These are phyloP conservation scores for Plutomurus gul DNA, from an alignment of 1,140 invertebrate species.

Conservation along the genomic window DNA sequence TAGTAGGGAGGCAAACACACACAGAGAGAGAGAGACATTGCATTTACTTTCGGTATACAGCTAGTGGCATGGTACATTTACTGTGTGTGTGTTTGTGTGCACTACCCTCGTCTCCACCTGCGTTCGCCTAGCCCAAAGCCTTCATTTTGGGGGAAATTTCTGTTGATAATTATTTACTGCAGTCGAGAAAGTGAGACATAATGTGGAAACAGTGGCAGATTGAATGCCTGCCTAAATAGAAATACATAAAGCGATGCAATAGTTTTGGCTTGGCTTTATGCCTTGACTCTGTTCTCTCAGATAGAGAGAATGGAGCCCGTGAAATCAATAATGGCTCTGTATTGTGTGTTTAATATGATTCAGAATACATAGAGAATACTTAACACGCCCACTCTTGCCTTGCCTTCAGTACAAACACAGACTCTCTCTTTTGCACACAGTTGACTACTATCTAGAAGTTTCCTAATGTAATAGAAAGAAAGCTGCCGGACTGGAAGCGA, in stretches of 20 bases:
- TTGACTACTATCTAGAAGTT: no score
- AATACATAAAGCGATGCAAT: no score
- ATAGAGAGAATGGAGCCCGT: neutral
- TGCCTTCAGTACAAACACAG: conserved; percentile 6
- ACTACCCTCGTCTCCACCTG: conserved; percentile 11
- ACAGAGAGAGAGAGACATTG: no score
- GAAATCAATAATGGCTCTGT: conserved; percentile 35
- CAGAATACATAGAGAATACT: conserved; percentile 18
- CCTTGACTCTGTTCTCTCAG: no score
- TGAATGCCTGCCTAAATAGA: neutral
- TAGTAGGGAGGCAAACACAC: no score
- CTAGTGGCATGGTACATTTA: no score
- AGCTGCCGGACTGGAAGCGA: neutral
- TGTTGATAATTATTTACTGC: neutral
- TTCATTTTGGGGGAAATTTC: neutral
- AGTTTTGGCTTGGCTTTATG: no score
- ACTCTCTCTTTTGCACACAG: no score
- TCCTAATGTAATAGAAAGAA: conserved; percentile 8
- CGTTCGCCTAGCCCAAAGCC: neutral
- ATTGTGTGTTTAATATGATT: conserved; percentile 30
- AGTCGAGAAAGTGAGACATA: neutral
- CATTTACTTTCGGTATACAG: no score
- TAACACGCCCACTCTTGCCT: conserved; percentile 24
- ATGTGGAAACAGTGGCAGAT: neutral
- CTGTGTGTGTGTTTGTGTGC: no score